phyloP scores from a whole-genome alignment of 2,797 vertebrate genomes.

The Melanitta fusca region DNA sequence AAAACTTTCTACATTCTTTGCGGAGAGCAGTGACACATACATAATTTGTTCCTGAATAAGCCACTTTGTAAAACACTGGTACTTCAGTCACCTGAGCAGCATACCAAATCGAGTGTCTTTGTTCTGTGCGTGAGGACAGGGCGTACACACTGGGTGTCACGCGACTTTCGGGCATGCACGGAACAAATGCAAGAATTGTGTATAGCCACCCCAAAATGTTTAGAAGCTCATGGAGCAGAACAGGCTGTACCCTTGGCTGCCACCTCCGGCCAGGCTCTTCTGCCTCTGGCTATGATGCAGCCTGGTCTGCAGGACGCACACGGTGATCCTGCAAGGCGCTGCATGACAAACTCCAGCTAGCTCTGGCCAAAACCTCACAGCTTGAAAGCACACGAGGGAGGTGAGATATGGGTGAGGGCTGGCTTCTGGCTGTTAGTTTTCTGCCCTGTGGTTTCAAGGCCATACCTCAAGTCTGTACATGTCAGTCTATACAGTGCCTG shows the following conservation, averaged over 20 bases:
- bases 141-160: neutral
- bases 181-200: neutral
- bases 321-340: neutral
- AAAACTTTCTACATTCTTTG: neutral
- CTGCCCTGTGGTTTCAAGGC: neutral
- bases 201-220: neutral
- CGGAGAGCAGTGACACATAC: neutral
- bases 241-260: neutral
- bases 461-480: neutral
- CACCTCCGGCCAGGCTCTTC: neutral
- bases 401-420: neutral
- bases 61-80: neutral
- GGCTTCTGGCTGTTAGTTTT: neutral
- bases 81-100: neutral
- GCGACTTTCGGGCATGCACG: neutral
- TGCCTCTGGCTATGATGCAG: neutral
- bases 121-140: neutral
- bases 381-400: neutral
- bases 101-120: neutral
- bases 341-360: neutral
- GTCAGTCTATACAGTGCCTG: neutral
- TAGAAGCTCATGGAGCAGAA: neutral
- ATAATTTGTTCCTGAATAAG: slow-evolving; percentile 40
- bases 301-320: rapidly evolving
- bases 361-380: rapidly evolving